Evolutionary conservation across 2,888 invertebrate genomes (phyloP).

Genomic region (Ochlodes sylvanus): DNA sequence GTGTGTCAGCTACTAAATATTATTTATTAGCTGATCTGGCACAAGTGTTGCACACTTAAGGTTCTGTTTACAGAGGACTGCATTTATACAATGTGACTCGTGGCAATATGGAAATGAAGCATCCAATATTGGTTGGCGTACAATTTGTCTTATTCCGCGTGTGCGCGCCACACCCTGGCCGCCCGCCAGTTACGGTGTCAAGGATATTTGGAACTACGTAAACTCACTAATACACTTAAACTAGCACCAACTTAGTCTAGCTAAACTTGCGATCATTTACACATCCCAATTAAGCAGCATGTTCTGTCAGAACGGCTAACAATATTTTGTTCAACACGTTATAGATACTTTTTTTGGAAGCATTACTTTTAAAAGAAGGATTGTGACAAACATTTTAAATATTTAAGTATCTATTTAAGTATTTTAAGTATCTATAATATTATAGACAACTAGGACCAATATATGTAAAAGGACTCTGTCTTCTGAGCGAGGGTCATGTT

Average conservation of each 20-base stretch:
- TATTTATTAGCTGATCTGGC: too few species aligned
- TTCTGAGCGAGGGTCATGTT: too few species aligned
- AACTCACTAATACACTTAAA: slow-evolving; percentile 30
- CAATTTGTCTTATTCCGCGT: slow-evolving; percentile 31
- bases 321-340: neutral
- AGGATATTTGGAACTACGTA: slow-evolving; percentile 24
- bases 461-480: too few species aligned
- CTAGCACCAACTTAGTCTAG: slow-evolving; percentile 15
- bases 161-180: slow-evolving; percentile 16
- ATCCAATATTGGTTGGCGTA: slow-evolving; percentile 23
- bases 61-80: neutral
- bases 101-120: slow-evolving; percentile 14
- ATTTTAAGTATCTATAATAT: too few species aligned
- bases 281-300: slow-evolving; percentile 8
- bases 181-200: slow-evolving; percentile 13
- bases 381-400: too few species aligned
- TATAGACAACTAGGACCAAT: too few species aligned
- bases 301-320: neutral
- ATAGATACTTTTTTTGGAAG: neutral
- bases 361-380: too few species aligned
- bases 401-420: too few species aligned
- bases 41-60: neutral
- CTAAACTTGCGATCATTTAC: slow-evolving; percentile 17
- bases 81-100: neutral
- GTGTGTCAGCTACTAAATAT: too few species aligned